Percentiles rank a stretch among this genome's conserved stretches.
Conservation (phyloP, 2,113 vertebrate genomes). For the Eulacestoma nigropectus region DNA sequence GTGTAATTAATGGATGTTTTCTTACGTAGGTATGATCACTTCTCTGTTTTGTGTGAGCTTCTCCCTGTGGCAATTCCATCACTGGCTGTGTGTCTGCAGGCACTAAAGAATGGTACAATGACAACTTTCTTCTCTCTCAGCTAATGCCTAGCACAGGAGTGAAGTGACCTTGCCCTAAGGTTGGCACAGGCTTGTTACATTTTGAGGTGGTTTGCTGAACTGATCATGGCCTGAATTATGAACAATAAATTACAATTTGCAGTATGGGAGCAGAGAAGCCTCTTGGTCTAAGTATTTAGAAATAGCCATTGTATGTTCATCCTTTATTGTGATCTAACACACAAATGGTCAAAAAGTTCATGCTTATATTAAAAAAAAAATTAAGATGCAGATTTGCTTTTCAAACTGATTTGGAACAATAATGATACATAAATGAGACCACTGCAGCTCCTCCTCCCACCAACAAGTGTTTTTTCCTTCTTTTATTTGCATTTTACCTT, state of each 20-base stretch:
- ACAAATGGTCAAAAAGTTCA: background rate
- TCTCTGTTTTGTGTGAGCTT: conserved; percentile 93
- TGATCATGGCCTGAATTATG: background rate
- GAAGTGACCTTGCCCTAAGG: background rate
- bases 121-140: background rate
- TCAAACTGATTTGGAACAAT: background rate
- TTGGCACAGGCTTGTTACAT: background rate
- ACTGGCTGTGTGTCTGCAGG: conserved; percentile 85
- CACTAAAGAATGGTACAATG: conserved; percentile 76
- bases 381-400: background rate
- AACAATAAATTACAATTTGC: background rate
- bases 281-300: background rate
- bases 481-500: background rate
- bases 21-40: conserved; percentile 87
- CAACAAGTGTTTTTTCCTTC: background rate
- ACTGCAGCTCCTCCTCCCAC: background rate
- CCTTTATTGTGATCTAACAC: background rate
- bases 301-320: background rate
- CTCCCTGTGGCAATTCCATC: conserved; percentile 88
- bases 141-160: background rate
- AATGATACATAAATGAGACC: background rate
- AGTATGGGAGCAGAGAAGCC: background rate
- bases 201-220: background rate
- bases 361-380: background rate
- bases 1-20: background rate